Conservation (phyloP, 2,797 vertebrate genomes). For the Hoplostethus mediterraneus region DNA sequence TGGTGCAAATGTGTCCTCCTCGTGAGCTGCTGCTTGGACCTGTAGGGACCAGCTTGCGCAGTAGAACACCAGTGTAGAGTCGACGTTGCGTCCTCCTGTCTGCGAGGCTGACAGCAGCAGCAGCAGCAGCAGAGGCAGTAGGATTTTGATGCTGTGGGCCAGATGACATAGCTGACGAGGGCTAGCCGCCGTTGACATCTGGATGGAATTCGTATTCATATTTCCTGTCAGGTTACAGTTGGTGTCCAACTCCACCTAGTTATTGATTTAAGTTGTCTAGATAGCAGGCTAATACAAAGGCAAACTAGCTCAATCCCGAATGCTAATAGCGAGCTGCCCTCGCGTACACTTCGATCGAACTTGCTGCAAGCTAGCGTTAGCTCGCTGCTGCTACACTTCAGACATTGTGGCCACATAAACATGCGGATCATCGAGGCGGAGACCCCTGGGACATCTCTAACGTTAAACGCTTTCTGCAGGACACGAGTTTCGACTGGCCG, state of each 20-base stretch:
- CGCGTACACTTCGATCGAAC: slow-evolving; percentile 62
- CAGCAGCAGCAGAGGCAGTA: slow-evolving; percentile 24
- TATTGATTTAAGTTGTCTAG: background rate
- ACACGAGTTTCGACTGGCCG: slow-evolving; percentile 78
- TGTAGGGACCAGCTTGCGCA: slow-evolving; percentile 69
- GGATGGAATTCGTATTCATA: slow-evolving; percentile 5
- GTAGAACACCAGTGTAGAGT: slow-evolving; percentile 67
- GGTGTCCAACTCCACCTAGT: background rate
- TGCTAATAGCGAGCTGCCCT: slow-evolving; percentile 53
- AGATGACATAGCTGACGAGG: slow-evolving; percentile 50
- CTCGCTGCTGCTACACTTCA: slow-evolving; percentile 69
- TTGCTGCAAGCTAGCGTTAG: slow-evolving; percentile 77
- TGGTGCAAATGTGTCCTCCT: slow-evolving; percentile 60
- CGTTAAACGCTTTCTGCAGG: slow-evolving; percentile 66
- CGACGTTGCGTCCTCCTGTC: slow-evolving; percentile 56
- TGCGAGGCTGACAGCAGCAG: slow-evolving; percentile 33
- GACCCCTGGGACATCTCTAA: slow-evolving; percentile 76
- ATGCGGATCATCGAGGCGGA: slow-evolving; percentile 83
- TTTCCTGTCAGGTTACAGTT: background rate
- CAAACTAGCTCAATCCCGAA: slow-evolving; percentile 4
- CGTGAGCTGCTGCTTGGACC: slow-evolving; percentile 60
- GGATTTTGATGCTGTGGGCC: slow-evolving; percentile 54
- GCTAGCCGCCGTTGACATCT: slow-evolving; percentile 9
- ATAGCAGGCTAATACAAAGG: slow-evolving; percentile 11
- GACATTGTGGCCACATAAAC: slow-evolving; percentile 75